These are phyloP conservation scores for Zele albiditarsus DNA, from an alignment of 2,888 invertebrate genomes.

Conservation along the genomic window DNA sequence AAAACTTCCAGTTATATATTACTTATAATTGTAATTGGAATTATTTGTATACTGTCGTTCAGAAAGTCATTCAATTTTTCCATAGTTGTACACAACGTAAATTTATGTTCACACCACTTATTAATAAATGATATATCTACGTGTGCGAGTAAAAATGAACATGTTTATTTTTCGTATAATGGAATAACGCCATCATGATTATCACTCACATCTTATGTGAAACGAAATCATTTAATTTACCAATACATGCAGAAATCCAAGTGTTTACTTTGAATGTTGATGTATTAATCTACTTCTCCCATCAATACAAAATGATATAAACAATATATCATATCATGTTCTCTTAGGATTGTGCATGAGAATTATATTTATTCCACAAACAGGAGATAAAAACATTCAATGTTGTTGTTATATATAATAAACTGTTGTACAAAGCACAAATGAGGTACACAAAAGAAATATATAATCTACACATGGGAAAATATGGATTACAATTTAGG, in stretches of 20 bases:
- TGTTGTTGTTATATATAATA: constrained; percentile 40
- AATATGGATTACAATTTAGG: constrained; percentile 59
- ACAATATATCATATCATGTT: background rate
- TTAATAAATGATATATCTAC: too few species aligned
- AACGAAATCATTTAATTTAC: background rate
- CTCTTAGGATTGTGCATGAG: background rate
- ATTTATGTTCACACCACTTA: too few species aligned
- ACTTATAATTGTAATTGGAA: too few species aligned
- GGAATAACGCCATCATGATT: background rate
- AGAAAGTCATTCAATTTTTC: too few species aligned
- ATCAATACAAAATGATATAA: background rate
- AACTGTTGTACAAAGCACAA: constrained; percentile 64
- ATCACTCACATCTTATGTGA: background rate
- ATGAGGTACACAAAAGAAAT: constrained; percentile 53
- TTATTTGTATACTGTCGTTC: too few species aligned
- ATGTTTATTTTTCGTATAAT: background rate
- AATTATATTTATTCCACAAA: constrained; percentile 4
- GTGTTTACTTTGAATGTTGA: background rate
- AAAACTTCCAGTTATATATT: too few species aligned
- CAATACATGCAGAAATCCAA: background rate
- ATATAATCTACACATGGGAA: constrained; percentile 54
- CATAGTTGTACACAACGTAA: too few species aligned
- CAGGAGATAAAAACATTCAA: constrained; percentile 18
- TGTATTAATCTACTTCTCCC: background rate
- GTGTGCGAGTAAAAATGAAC: too few species aligned